phyloP scores from a whole-genome alignment of 2,888 invertebrate genomes.

The Cheilosia soror region DNA sequence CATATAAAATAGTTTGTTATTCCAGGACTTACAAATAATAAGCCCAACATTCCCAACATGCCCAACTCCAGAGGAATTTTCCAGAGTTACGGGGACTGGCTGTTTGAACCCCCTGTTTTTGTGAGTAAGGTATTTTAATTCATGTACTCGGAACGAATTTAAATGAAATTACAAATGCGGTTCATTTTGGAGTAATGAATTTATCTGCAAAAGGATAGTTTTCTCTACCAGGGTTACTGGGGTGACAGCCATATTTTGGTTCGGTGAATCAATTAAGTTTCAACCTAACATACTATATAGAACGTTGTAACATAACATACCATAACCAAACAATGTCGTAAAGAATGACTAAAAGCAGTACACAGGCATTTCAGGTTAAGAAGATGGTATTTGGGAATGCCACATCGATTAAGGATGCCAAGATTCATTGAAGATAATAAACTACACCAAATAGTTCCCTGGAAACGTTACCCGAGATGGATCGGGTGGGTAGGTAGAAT shows the following conservation, averaged over 20 bases:
- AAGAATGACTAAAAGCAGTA: neutral
- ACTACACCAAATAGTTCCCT: neutral
- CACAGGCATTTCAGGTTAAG: neutral
- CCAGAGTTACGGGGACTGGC: neutral
- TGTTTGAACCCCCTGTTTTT: neutral
- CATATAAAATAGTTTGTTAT: conserved; percentile 49
- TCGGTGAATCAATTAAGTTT: conserved; percentile 27
- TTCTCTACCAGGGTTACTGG: neutral
- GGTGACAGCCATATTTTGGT: conserved; percentile 7
- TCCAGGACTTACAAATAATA: conserved; percentile 37
- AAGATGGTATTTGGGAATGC: neutral
- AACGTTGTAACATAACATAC: neutral
- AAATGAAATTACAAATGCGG: conserved; percentile 50
- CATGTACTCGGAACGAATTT: conserved; percentile 42
- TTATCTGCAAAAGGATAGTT: conserved; percentile 16
- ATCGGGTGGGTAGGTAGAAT: no score
- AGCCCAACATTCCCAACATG: conserved; percentile 41
- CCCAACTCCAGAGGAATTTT: conserved; percentile 31
- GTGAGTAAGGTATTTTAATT: conserved; percentile 42
- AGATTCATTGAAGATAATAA: neutral
- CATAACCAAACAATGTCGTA: neutral
- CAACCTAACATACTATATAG: neutral
- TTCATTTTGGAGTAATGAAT: conserved; percentile 38
- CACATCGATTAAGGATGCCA: neutral
- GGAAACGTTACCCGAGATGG: no score